Evolutionary conservation across 2,888 invertebrate genomes (phyloP), one percentile per base, ranked within the genome.

Genomic region (Pecten maximus): DNA sequence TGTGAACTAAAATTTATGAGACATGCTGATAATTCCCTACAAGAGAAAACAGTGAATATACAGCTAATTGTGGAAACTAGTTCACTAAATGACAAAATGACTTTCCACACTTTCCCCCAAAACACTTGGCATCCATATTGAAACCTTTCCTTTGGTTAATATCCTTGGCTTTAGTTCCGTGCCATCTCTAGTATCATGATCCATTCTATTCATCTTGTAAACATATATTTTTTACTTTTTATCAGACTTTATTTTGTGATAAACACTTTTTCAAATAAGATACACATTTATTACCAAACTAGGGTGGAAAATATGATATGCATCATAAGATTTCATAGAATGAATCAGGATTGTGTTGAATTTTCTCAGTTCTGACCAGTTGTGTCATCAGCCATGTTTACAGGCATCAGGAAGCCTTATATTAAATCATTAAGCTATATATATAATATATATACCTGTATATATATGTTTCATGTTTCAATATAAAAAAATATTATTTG

Each of bases 31-130:
- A 35, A 15, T 0, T 60, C 35, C 28, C 74, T 74, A 8, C 19
- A 4, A 3, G 74, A 23, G 74, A 74, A 74, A 74, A 23, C 74
- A 28, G 74, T 74, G 74, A 74, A 74, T 28, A 28, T 74, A 74
- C 10, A 74, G 23, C 74, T 74, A 35, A 74, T 44, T 6, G 74
- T 74, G 74, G 28, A 19, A 74, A 10, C 74, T 35, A 74, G 28
- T 74, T 28, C 2, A 28, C 35, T 35, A 35, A 15, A 35, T 12
- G 74, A 28, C 0, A 74, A 74, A 74, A 74, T 35, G 74, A 74
- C 74, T 74, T 74, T 74, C 74, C 74, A 74, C 74, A 74, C 74
- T 35, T 74, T 16, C 74, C 74, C 35, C 74, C 12, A 28, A 74
- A 10, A 35, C 74, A 28, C 28, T 35, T 23, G 74, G 35, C 74